These are phyloP conservation scores for Allophyes oxyacanthae DNA, from an alignment of 2,888 invertebrate genomes.

Conservation along the genomic window DNA sequence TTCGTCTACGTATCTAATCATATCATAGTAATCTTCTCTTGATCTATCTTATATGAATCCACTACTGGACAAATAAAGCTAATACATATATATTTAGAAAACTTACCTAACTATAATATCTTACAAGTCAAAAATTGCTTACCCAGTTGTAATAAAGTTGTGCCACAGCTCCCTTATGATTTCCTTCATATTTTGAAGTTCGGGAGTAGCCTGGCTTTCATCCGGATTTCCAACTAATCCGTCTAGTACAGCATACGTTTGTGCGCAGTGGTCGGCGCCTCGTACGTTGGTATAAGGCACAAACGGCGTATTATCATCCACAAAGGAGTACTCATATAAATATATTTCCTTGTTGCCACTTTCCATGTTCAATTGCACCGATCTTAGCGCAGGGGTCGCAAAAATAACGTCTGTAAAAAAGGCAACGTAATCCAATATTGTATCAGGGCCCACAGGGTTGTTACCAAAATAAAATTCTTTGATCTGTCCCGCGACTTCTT, in stretches of 20 bases:
- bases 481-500: conserved; percentile 58
- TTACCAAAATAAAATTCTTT: conserved; percentile 71
- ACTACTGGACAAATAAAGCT: too few species aligned
- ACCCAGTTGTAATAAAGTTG: conserved; percentile 35
- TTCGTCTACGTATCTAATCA: too few species aligned
- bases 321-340: conserved; percentile 65
- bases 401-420: conserved; percentile 75
- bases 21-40: too few species aligned
- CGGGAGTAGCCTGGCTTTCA: conserved; percentile 12
- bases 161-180: conserved; percentile 32
- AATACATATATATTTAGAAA: too few species aligned
- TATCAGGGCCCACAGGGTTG: conserved; percentile 55
- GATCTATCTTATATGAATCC: too few species aligned
- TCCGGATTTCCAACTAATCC: neutral
- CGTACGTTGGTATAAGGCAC: conserved; percentile 55
- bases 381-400: conserved; percentile 56
- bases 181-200: conserved; percentile 22
- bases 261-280: conserved; percentile 62
- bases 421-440: conserved; percentile 63
- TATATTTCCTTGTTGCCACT: conserved; percentile 65
- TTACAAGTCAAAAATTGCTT: neutral
- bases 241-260: conserved; percentile 45
- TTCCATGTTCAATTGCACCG: conserved; percentile 60
- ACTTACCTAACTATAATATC: too few species aligned
- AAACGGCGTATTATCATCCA: conserved; percentile 46